These are phyloP conservation scores for Zoanthus sansibaricus DNA, from an alignment of 92 coral and sea anemone genomes.

Conservation along the genomic window DNA sequence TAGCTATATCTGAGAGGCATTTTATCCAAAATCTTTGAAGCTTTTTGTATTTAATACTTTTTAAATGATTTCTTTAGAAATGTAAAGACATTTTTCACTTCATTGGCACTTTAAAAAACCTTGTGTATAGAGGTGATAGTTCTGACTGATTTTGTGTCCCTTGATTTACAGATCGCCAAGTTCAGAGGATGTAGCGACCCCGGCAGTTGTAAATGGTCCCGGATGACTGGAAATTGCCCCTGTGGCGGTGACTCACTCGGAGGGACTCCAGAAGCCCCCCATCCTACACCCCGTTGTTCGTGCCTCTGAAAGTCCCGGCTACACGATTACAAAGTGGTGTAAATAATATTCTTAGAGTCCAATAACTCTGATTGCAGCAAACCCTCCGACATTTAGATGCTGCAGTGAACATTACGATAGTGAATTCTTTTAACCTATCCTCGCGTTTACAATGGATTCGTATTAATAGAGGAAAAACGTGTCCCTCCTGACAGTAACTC, in stretches of 20 bases:
- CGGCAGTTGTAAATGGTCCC: constrained; percentile 79
- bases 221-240: constrained; percentile 43
- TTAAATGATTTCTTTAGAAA: too few relatives aligned
- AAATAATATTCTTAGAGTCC: not conserved
- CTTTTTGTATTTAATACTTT: too few relatives aligned
- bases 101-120: too few relatives aligned
- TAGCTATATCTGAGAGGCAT: too few relatives aligned
- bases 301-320: not conserved
- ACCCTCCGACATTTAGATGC: not conserved
- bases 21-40: too few relatives aligned
- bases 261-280: not conserved
- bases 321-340: constrained; percentile 5
- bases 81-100: too few relatives aligned
- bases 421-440: not conserved
- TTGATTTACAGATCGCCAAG: not conserved
- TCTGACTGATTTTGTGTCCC: not conserved
- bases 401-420: not conserved
- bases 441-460: not conserved
- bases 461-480: not conserved
- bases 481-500: not conserved
- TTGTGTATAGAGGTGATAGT: not conserved
- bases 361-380: not conserved
- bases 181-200: constrained; percentile 44
- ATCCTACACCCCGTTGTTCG: not conserved
- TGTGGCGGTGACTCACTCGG: constrained; percentile 8